Base-by-base conservation (phyloP, 2,113 vertebrate genomes). In the Calonectris borealis region DNA sequence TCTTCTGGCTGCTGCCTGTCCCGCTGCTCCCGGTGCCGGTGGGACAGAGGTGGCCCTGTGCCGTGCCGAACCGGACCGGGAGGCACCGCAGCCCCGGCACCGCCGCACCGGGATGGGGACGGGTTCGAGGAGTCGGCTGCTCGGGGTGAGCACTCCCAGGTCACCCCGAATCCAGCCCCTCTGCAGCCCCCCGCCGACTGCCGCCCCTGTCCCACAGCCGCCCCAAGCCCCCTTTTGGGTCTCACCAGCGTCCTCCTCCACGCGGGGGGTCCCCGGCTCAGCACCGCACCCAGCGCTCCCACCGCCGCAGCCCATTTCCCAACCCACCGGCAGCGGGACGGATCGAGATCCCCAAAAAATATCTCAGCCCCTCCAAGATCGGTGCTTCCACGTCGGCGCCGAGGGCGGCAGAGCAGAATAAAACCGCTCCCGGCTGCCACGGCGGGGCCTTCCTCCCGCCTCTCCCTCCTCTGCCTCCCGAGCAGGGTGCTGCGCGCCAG, bases 51-150 rank as follows among this genome's bases (percentile, higher is more conserved):
- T 17, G 44, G 16, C 44, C 44, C 22, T 2, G 6, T 14, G 15
- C 81, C 2, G 6, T 8, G 32, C 27, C 11, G 5, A 10, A 16
- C 19, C 7, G 0, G 36, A 29, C 18, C 4, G 5, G 69, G 79
- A 38, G 0, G 38, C 38, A 16, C 34, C 13, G 8, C 32, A 52
- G 78, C 61, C 44, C 52, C 2, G 1, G 60, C 31, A 40, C 29
- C 2, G 2, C 55, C 0, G 3, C 3, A 1, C 55, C 3, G 0
- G 38, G 26, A 5, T 8, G 29, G 44, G 80, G 44, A n/a, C 0
- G 18, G 42, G 24, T 42, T n/a, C 3, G 3, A 42, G 68, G 38
- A 54, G n/a, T 49, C 8, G 21, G 42, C 15, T 12, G n/a, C 19
- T 19, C 6, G 5, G 26, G 38, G 16, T 42, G 51, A 22, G 14